These are phyloP conservation scores for Mus spicilegus DNA, from an alignment of 2,113 vertebrate genomes.

Conservation along the genomic window DNA sequence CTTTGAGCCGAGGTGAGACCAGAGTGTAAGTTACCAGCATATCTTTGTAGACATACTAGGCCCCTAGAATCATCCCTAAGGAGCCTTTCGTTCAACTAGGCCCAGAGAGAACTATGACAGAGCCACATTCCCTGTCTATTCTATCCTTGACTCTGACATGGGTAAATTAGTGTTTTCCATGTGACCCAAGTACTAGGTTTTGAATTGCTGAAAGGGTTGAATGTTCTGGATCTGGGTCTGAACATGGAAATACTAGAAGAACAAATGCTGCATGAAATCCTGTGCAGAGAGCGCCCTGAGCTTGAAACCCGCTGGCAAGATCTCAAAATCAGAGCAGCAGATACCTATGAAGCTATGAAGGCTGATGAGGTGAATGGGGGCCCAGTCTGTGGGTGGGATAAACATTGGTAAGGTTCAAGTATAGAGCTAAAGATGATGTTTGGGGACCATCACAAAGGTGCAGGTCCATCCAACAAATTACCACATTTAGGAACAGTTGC, in stretches of 20 bases:
- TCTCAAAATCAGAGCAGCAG: slow-evolving; percentile 80
- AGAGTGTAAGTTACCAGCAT: neutral
- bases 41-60: neutral
- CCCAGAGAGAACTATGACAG: neutral
- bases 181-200: slow-evolving; percentile 86
- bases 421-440: neutral
- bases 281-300: slow-evolving; percentile 81
- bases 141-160: neutral
- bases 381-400: neutral
- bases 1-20: slow-evolving; percentile 86
- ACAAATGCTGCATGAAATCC: slow-evolving; percentile 87
- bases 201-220: slow-evolving; percentile 85
- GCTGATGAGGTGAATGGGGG: slow-evolving; percentile 71
- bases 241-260: slow-evolving; percentile 86
- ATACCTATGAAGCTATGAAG: slow-evolving; percentile 80
- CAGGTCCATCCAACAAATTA: neutral
- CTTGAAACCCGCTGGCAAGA: slow-evolving; percentile 82
- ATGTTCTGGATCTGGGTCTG: slow-evolving; percentile 88
- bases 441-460: neutral
- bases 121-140: neutral
- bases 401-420: neutral
- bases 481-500: slow-evolving; percentile 80
- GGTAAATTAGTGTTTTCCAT: slow-evolving; percentile 6
- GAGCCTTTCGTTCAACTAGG: neutral
- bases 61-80: neutral